These are phyloP conservation scores for Aethina tumida DNA, from an alignment of 1,140 invertebrate species.

Conservation along the genomic window DNA sequence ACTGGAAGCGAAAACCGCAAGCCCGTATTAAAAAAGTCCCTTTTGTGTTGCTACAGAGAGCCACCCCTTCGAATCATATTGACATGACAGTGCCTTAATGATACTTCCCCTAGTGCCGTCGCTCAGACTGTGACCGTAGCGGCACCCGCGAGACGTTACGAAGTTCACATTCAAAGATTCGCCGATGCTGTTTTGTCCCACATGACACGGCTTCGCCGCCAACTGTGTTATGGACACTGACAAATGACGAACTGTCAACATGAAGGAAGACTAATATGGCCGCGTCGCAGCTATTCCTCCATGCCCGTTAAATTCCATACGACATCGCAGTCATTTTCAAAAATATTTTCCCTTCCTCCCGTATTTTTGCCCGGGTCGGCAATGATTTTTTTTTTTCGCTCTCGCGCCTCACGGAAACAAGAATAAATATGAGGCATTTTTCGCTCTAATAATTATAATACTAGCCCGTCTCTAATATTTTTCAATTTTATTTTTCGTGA, in stretches of 20 bases:
- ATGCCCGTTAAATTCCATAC: conserved; percentile 28
- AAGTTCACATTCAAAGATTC: conserved; percentile 28
- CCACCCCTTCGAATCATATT: conserved; percentile 35
- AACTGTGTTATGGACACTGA: conserved; percentile 37
- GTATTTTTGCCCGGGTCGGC: conserved; percentile 27
- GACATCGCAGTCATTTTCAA: conserved; percentile 34
- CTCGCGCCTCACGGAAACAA: conserved; percentile 31
- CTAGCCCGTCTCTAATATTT: conserved; percentile 28
- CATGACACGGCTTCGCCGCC: conserved; percentile 35
- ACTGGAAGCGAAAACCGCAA: conserved; percentile 25
- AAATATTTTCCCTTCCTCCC: conserved; percentile 32
- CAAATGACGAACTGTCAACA: conserved; percentile 39
- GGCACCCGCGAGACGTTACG: conserved; percentile 3
- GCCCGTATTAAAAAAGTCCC: conserved; percentile 34
- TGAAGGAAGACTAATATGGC: conserved; percentile 39
- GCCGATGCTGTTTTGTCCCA: conserved; percentile 37
- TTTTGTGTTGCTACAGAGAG: conserved; percentile 29
- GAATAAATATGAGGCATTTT: conserved; percentile 32
- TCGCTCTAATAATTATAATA: conserved; percentile 31
- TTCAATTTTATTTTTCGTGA: conserved; percentile 27
- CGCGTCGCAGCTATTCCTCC: conserved; percentile 31
- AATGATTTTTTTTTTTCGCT: conserved; percentile 30
- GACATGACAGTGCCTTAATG: conserved; percentile 36
- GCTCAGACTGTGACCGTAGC: conserved; percentile 27
- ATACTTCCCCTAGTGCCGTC: conserved; percentile 29